Evolutionary conservation across 2,888 invertebrate genomes (phyloP), one percentile per base, ranked within the genome.

Genomic region (Eupithecia centaureata): DNA sequence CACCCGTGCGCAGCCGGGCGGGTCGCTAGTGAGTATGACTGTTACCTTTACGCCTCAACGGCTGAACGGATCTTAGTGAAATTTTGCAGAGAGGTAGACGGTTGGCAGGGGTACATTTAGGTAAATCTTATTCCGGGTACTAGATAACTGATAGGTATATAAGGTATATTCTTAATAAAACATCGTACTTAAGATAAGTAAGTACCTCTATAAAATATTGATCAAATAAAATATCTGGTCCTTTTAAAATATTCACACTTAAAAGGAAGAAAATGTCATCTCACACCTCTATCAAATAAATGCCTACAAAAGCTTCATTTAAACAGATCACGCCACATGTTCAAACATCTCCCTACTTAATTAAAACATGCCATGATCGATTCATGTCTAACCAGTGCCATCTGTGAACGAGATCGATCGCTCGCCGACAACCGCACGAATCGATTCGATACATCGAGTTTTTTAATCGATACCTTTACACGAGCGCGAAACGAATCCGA

Each of bases 401-500:
- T 89, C 89, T 90, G 90, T 86, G 85, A 80, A 81, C 78, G 80
- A 84, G 80, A 79, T 78, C 67, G 77, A 83, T 86, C 84, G 83
- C 74, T 77, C 83, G 86, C 79, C 82, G 91, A 87, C 91, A 90
- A 74, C 80, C 91, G 84, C 80, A 68, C 73, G 73, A 81, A 89
- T 88, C 86, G 83, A 87, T 90, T 88, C 84, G 88, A 86, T 81
- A 82, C 89, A 87, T 90, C 88, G 82, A 82, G 78, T 85, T 87
- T 83, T 74, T 75, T 74, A 75, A 73, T 76, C 77, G 79, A 79
- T 82, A 81, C 78, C 75, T 76, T 79, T 78, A 78, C 79, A 83
- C 82, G 83, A 82, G 81, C 78, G 80, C 84, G 84, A 80, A 81
- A 78, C 87, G 83, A 87, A 88, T 87, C 74, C 79, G 77, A 78